Percentiles rank a stretch among this genome's conserved stretches.
phyloP scores from a whole-genome alignment of 2,113 vertebrate genomes.

The Zosterops japonicus region DNA sequence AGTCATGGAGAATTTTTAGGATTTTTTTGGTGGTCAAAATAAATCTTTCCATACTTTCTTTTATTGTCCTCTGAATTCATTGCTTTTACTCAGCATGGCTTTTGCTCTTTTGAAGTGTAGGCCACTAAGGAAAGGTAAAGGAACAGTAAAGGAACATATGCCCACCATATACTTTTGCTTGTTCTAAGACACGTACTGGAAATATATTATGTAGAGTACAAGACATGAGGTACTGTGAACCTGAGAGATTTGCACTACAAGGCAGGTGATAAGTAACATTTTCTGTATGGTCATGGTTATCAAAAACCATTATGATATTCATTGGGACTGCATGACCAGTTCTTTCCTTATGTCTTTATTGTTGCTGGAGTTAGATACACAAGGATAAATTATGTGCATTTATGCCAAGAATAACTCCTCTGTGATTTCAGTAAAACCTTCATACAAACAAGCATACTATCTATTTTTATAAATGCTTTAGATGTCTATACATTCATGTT shows the following conservation, averaged over 20 bases:
- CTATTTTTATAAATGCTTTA: constrained; percentile 41
- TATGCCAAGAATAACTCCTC: constrained; percentile 40
- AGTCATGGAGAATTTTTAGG: neutral
- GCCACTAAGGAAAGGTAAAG: neutral
- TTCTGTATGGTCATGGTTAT: constrained; percentile 15
- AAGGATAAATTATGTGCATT: constrained; percentile 46
- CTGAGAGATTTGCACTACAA: neutral
- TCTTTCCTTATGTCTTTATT: constrained; percentile 59
- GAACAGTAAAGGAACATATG: neutral
- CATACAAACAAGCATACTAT: constrained; percentile 24
- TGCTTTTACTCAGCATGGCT: neutral
- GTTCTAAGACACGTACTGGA: neutral
- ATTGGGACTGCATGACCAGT: constrained; percentile 16
- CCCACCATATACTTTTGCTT: neutral
- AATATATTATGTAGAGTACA: neutral
- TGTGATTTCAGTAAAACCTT: constrained; percentile 44
- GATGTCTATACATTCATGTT: neutral
- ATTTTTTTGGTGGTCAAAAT: neutral
- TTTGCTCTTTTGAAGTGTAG: neutral
- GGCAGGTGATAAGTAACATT: neutral
- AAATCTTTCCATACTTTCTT: neutral
- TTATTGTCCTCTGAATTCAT: neutral
- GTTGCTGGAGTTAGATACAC: constrained; percentile 11
- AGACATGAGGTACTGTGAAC: neutral
- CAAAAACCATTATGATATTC: constrained; percentile 29